Base-by-base conservation (phyloP, 2,888 invertebrate species). In the Electrophaes corylata region DNA sequence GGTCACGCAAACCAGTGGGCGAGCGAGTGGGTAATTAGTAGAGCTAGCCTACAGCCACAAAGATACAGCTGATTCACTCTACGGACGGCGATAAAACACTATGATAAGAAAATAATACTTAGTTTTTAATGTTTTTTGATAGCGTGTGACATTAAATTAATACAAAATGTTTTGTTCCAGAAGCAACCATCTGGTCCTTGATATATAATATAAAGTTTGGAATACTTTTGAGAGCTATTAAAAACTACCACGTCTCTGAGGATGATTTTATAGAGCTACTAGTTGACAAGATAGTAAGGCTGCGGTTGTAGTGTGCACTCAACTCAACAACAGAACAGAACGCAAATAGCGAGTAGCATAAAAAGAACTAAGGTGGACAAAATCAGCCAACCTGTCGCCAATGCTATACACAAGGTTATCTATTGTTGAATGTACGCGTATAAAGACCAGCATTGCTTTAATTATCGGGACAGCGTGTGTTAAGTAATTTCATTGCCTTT, bases 21-120 rank as follows among this genome's bases (percentile, higher is more conserved):
- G 83, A 81, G 70, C 78, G 70, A 81, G 72, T 66, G 73, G 72
- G 78, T 75, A 83, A 88, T 88, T 86, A 88, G 78, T 71, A 64
- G 71, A 67, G 66, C 31, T n/a, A n/a, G n/a, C n/a, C n/a, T 39
- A 33, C 26, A 49, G 44, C 6, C 6, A 12, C 20, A 12, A 44
- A 14, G 37, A 37, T 23, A 26, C 51, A 47, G 57, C 51, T 51
- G 41, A 19, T 37, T 43, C 51, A 12, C 2, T 31, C 26, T 10
- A 23, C 14, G 18, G 18, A 19, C 14, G n/a, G n/a, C 11, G 12
- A 5, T 10, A 37, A 23, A 23, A 29, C 26, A 29, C 26, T 29
- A 29, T 10, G 6, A 10, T 1, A 8, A 29, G 26, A 29, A 10
- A 26, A 26, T n/a, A n/a, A n/a, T n/a, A n/a, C n/a, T n/a, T n/a